Percentiles rank a stretch among this genome's conserved stretches.
These are phyloP conservation scores for Pogonomyrmex californicus DNA, from an alignment of 1,140 invertebrate genomes.

Conservation along the genomic window DNA sequence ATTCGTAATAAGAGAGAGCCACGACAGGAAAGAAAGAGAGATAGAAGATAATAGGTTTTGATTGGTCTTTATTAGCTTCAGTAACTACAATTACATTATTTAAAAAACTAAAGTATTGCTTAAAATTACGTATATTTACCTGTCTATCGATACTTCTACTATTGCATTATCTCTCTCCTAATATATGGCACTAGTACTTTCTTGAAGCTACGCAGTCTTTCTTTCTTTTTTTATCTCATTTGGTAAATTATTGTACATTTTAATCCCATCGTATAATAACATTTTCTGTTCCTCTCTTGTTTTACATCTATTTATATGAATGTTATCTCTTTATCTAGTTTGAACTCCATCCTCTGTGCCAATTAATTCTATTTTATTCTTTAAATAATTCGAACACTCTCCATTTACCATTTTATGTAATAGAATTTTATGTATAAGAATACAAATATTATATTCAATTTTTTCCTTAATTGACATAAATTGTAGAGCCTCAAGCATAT, in stretches of 20 bases:
- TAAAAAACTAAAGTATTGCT: neutral
- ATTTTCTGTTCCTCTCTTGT: neutral
- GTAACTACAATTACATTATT: neutral
- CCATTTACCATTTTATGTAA: no score
- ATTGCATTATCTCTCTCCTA: neutral
- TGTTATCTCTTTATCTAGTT: neutral
- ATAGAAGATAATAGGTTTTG: neutral
- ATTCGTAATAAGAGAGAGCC: no score
- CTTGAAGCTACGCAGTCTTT: no score
- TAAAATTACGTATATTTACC: neutral
- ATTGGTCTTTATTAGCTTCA: neutral
- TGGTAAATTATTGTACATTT: no score
- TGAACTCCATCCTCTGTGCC: neutral
- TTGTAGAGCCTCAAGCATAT: neutral
- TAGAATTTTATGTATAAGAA: no score
- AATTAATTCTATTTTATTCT: neutral
- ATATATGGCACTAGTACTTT: no score
- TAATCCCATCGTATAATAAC: neutral
- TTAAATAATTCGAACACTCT: no score
- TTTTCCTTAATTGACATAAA: conserved; percentile 8
- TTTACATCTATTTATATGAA: neutral
- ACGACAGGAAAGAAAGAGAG: neutral
- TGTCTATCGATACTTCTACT: neutral
- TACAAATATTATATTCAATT: conserved; percentile 12
- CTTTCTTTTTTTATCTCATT: no score